Conservation (phyloP, 2,797 vertebrate species). For the Remorina albescens region DNA sequence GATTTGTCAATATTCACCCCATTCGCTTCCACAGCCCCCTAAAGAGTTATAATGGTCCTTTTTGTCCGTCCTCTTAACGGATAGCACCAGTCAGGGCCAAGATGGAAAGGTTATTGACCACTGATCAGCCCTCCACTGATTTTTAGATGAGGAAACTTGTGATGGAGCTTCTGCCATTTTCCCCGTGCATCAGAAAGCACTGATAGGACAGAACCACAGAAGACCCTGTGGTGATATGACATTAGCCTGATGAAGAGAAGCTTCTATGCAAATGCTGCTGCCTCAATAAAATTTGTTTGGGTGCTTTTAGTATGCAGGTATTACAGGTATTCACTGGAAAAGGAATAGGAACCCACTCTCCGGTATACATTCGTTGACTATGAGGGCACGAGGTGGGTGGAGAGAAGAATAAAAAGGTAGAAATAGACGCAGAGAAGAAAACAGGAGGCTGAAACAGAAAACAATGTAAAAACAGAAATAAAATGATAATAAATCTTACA, state of each 20-base stretch:
- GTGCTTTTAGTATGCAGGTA: constrained; percentile 56
- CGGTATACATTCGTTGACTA: constrained; percentile 35
- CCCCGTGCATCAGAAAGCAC: constrained; percentile 27
- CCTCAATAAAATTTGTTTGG: constrained; percentile 59
- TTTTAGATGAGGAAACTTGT: constrained; percentile 45
- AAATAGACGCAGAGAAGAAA: constrained; percentile 1
- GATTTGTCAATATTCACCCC: constrained; percentile 31
- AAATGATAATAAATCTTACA: constrained; percentile 32
- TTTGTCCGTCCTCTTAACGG: constrained; percentile 39
- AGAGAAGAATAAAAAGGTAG: constrained; percentile 1
- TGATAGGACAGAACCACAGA: constrained; percentile 50
- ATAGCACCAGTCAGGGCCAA: constrained; percentile 28
- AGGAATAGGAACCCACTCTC: constrained; percentile 25
- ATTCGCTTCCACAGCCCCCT: constrained; percentile 10
- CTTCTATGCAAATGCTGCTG: constrained; percentile 46
- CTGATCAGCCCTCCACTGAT: constrained; percentile 32
- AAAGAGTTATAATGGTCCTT: constrained; percentile 21
- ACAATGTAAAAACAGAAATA: constrained; percentile 7
- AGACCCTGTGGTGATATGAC: constrained; percentile 50
- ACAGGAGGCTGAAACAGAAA: not conserved
- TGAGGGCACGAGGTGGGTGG: constrained; percentile 32
- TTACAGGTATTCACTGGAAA: constrained; percentile 48
- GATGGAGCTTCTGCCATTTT: constrained; percentile 21
- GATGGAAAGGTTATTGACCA: constrained; percentile 46
- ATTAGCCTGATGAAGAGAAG: constrained; percentile 64